phyloP scores from a whole-genome alignment of 1,140 invertebrate species.

The Drosophila lini region DNA sequence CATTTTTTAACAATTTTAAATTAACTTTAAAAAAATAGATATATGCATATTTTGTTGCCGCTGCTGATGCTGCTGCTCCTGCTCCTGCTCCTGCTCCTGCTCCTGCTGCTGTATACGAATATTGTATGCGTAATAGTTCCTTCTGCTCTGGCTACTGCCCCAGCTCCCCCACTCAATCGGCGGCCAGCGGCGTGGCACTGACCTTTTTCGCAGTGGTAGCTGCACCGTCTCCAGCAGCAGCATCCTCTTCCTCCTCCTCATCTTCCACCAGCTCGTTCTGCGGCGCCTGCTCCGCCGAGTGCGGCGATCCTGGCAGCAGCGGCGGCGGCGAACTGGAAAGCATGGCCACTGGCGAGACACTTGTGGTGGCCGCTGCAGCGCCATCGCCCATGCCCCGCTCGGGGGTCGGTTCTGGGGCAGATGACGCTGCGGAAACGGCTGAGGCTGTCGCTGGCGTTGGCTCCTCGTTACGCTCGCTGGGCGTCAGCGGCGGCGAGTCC shows the following conservation, averaged over 20 bases:
- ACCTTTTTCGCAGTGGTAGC: slow-evolving; percentile 43
- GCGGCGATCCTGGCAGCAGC: slow-evolving; percentile 47
- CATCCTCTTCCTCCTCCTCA: not conserved
- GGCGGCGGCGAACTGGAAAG: slow-evolving; percentile 78
- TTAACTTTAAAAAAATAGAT: slow-evolving; percentile 76
- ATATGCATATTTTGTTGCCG: slow-evolving; percentile 44
- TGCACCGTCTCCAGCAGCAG: not conserved
- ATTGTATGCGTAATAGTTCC: slow-evolving; percentile 54
- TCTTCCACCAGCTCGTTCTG: slow-evolving; percentile 16
- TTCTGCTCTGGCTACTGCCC: slow-evolving; percentile 16
- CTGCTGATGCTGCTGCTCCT: slow-evolving; percentile 12
- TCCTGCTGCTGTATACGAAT: slow-evolving; percentile 39
- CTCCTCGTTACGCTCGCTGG: slow-evolving; percentile 19
- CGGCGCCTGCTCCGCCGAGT: slow-evolving; percentile 39
- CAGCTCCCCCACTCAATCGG: slow-evolving; percentile 58
- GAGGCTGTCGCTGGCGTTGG: slow-evolving; percentile 7
- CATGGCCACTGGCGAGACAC: slow-evolving; percentile 77
- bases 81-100: slow-evolving; percentile 12
- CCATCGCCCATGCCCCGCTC: slow-evolving; percentile 82
- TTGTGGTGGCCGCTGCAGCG: slow-evolving; percentile 73
- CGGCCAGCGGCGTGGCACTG: slow-evolving; percentile 44
- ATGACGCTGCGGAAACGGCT: not conserved
- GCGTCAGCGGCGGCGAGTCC: slow-evolving; percentile 65
- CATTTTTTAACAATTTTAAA: slow-evolving; percentile 74
- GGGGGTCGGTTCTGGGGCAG: slow-evolving; percentile 26